These are phyloP conservation scores for Mythimna impura DNA, from an alignment of 2,888 invertebrate genomes.

Conservation along the genomic window DNA sequence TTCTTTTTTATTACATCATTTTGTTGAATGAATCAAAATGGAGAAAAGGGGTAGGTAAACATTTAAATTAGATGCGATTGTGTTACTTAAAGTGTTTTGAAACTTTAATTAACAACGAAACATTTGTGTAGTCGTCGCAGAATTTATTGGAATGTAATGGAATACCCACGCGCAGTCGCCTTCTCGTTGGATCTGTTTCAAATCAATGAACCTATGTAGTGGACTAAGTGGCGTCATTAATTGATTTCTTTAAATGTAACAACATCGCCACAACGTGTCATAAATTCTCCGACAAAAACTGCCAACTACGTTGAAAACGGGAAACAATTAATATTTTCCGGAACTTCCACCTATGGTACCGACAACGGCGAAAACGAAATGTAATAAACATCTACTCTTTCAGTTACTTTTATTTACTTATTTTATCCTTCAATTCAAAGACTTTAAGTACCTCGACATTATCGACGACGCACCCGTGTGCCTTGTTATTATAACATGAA, in stretches of 20 bases:
- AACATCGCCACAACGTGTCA: slow-evolving; percentile 26
- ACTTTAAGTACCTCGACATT: slow-evolving; percentile 10
- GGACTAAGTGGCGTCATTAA: slow-evolving; percentile 37
- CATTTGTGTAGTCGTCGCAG: slow-evolving; percentile 3
- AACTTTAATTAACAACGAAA: slow-evolving; percentile 20
- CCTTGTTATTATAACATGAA: slow-evolving; percentile 11
- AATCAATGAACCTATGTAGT: slow-evolving; percentile 30
- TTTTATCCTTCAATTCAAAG: slow-evolving; percentile 12
- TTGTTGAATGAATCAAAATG: not conserved
- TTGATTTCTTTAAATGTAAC: slow-evolving; percentile 23
- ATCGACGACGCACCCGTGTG: not conserved
- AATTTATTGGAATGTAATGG: slow-evolving; percentile 28
- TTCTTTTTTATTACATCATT: not conserved
- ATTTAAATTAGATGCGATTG: not conserved
- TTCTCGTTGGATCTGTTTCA: slow-evolving; percentile 23
- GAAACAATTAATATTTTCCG: slow-evolving; percentile 33
- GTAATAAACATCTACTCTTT: slow-evolving; percentile 9
- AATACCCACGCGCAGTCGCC: slow-evolving; percentile 23
- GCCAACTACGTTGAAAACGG: slow-evolving; percentile 16
- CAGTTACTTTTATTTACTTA: slow-evolving; percentile 8
- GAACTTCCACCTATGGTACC: slow-evolving; percentile 16
- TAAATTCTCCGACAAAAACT: slow-evolving; percentile 24
- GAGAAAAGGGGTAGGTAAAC: not conserved
- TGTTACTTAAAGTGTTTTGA: slow-evolving; percentile 30
- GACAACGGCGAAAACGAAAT: slow-evolving; percentile 1